Evolutionary conservation across 2,888 invertebrate genomes (phyloP).

Genomic region (Trichogramma dendrolimi): DNA sequence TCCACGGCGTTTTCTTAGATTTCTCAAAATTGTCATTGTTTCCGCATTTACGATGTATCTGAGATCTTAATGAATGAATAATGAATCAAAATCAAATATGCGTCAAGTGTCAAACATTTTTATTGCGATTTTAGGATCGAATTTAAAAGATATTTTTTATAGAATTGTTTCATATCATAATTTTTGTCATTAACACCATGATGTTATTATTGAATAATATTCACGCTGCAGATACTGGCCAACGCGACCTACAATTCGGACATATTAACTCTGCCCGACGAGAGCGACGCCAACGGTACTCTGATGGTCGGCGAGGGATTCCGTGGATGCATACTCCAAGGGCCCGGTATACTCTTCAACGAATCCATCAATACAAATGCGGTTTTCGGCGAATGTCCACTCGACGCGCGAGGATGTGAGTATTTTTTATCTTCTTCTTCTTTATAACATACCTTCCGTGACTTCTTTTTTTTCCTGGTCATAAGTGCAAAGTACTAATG

Average conservation of each 20-base stretch:
- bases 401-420: conserved; percentile 69
- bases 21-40: too few relatives aligned
- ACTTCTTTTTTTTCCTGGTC: conserved; percentile 5
- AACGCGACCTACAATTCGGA: conserved; percentile 76
- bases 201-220: neutral
- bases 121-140: neutral
- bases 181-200: neutral
- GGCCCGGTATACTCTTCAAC: conserved; percentile 77
- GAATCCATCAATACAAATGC: conserved; percentile 63
- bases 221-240: conserved; percentile 61
- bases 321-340: conserved; percentile 79
- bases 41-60: too few relatives aligned
- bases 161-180: neutral
- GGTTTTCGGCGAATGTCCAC: conserved; percentile 75
- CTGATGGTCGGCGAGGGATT: conserved; percentile 77
- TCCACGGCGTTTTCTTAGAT: too few relatives aligned
- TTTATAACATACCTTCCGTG: neutral
- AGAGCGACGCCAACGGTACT: conserved; percentile 68
- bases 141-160: neutral
- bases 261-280: conserved; percentile 68
- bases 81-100: too few relatives aligned
- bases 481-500: neutral
- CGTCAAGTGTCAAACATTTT: too few relatives aligned
- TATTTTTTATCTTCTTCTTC: conserved; percentile 18
- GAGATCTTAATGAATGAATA: too few relatives aligned